Evolutionary conservation across 2,113 vertebrate species (phyloP), one percentile per base, ranked within the genome.

Genomic region (Cygnus atratus): DNA sequence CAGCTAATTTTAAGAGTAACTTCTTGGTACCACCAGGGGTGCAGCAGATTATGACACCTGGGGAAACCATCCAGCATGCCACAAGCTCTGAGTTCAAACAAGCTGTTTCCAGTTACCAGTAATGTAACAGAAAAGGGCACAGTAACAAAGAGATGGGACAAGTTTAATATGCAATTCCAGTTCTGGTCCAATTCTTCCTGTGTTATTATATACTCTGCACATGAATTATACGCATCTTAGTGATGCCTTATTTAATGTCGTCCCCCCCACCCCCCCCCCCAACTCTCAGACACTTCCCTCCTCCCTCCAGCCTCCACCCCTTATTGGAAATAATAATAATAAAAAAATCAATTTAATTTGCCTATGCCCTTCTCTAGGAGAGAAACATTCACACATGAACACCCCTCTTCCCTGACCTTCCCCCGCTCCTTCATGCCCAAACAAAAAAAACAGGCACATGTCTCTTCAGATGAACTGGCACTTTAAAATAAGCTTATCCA

Each of bases 401-500:
- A 71, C 11, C 15, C 11, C 33, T 55, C 48, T 48, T 46, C 59
- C 18, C 29, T 71, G 80, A 87, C 54, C 66, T 57, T 24, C 25
- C 57, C 75, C 52, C 8, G 13, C 41, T 15, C n/a, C 39, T 68
- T 94, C 87, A 87, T 41, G 84, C 12, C 24, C 20, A 78, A 86
- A 88, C 21, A 75, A 62, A 86, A 77, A 71, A 43, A 5, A 8
- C n/a, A 88, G 63, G 54, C 68, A 93, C 39, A 73, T n/a, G 44
- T 67, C 87, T 95, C 97, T 97, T 96, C 90, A 93, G 82, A 95
- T 95, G 85, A 97, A 90, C 70, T 94, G 88, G 25, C 87, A 92
- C 77, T 95, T 92, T 43, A 94, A 93, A 97, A 94, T 83, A 97
- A 96, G 75, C 75, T 95, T 90, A 93, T 89, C 81, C 57, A 87